These are phyloP conservation scores for Gastrophysa polygoni DNA, from an alignment of 2,888 invertebrate genomes.

Conservation along the genomic window DNA sequence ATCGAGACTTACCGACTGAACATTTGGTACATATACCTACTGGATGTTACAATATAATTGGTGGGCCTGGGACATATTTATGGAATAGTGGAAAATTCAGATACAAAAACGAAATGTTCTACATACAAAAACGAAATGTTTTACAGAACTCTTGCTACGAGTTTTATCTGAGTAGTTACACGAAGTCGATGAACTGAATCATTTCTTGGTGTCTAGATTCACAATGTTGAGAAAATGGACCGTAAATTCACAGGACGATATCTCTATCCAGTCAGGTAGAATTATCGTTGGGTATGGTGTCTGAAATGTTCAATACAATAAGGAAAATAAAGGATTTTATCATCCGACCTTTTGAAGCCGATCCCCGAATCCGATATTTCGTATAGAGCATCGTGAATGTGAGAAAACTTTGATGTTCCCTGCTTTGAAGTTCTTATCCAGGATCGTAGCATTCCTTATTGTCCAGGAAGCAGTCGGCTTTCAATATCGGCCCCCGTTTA, in stretches of 20 bases:
- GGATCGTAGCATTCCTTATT: background rate
- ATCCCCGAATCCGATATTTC: constrained; percentile 4
- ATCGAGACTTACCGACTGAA: too few relatives aligned
- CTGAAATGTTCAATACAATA: constrained; percentile 26
- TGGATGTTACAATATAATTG: too few relatives aligned
- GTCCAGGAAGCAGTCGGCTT: background rate
- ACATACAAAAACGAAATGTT: too few relatives aligned
- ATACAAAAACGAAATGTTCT: too few relatives aligned
- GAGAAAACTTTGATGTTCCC: constrained; percentile 15
- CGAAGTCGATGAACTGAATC: background rate
- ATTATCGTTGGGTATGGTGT: constrained; percentile 36
- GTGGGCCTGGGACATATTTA: too few relatives aligned
- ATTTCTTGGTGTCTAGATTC: constrained; percentile 26
- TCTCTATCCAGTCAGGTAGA: constrained; percentile 29
- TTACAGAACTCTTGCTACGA: too few relatives aligned
- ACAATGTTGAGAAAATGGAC: constrained; percentile 29
- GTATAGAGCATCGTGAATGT: background rate
- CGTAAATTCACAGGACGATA: constrained; percentile 13
- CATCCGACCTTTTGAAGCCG: constrained; percentile 14
- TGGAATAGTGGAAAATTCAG: too few relatives aligned
- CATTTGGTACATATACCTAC: too few relatives aligned
- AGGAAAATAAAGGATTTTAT: constrained; percentile 22
- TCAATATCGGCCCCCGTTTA: background rate
- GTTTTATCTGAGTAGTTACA: background rate
- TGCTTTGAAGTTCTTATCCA: background rate